Percentiles rank a stretch among this genome's conserved stretches.
Evolutionary conservation across 2,888 invertebrate species (phyloP).

Genomic region (Heliconius sara): DNA sequence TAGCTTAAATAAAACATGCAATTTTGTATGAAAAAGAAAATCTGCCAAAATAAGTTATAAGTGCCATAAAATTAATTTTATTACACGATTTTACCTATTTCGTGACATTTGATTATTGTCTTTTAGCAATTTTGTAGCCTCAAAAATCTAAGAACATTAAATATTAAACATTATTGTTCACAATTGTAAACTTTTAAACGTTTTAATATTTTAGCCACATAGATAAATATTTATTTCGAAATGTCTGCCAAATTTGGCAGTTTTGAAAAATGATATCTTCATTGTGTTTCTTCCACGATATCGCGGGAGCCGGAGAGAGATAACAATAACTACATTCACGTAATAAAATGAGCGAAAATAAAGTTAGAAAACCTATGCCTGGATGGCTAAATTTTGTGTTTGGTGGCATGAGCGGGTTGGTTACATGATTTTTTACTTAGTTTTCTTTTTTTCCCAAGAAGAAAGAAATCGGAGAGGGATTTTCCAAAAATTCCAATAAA

Average conservation of each 20-base stretch:
- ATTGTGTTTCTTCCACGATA: background rate
- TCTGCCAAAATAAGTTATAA: too few species aligned
- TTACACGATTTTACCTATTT: too few species aligned
- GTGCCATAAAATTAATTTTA: too few species aligned
- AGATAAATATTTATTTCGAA: background rate
- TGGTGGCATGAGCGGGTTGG: slow-evolving; percentile 64
- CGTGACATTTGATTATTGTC: too few species aligned
- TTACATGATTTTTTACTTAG: background rate
- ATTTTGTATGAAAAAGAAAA: too few species aligned
- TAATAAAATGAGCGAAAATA: slow-evolving; percentile 51
- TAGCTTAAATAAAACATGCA: too few species aligned
- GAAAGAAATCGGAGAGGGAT: too few species aligned
- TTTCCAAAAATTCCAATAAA: too few species aligned
- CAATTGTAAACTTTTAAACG: background rate
- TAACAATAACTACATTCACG: background rate
- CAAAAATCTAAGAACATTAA: background rate
- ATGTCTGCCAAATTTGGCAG: slow-evolving; percentile 19
- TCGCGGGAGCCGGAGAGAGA: background rate
- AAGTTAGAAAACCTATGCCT: slow-evolving; percentile 55
- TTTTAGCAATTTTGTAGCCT: too few species aligned
- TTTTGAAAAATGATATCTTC: background rate
- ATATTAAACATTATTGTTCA: background rate
- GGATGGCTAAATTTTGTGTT: slow-evolving; percentile 61
- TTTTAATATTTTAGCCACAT: background rate
- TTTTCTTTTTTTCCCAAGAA: too few species aligned